phyloP scores from a whole-genome alignment of 2,797 vertebrate genomes.

The Cyprinodon diabolis region DNA sequence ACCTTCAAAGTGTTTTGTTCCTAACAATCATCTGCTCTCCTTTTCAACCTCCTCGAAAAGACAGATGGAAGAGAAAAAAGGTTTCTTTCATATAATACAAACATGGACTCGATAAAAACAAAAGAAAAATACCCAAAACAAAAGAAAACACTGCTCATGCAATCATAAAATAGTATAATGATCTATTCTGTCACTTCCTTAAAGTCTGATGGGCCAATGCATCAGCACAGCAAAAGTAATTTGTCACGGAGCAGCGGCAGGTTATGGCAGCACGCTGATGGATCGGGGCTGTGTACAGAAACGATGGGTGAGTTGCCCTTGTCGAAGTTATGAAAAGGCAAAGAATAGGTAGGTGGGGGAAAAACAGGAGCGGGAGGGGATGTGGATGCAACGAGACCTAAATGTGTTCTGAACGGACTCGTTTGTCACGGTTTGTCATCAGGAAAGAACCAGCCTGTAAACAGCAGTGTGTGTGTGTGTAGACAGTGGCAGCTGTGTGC shows the following conservation, averaged over 20 bases:
- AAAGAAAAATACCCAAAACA: conserved; percentile 22
- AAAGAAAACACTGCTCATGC: conserved; percentile 32
- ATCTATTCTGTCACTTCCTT: conserved; percentile 74
- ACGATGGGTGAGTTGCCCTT: conserved; percentile 75
- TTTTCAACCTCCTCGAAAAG: conserved; percentile 12
- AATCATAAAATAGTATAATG: conserved; percentile 66
- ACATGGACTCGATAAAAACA: conserved; percentile 31
- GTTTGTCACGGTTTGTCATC: conserved; percentile 70
- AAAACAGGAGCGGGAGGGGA: background rate
- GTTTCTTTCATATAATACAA: conserved; percentile 21
- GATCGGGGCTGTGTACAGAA: conserved; percentile 60
- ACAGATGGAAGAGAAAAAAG: conserved; percentile 17
- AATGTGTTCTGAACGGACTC: conserved; percentile 68
- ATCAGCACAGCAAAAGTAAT: conserved; percentile 64
- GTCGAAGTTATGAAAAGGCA: conserved; percentile 64
- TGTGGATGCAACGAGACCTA: conserved; percentile 43
- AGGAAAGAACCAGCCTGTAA: conserved; percentile 50
- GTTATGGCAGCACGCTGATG: conserved; percentile 71
- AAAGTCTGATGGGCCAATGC: conserved; percentile 65
- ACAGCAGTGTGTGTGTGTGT: conserved; percentile 27
- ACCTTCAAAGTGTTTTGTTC: conserved; percentile 6
- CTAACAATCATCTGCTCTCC: conserved; percentile 22
- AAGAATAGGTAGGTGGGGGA: conserved; percentile 3
- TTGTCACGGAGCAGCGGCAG: conserved; percentile 64
- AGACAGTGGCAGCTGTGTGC: conserved; percentile 12